These are phyloP conservation scores for Mayetiola destructor DNA, from an alignment of 2,888 invertebrate genomes.

Conservation along the genomic window DNA sequence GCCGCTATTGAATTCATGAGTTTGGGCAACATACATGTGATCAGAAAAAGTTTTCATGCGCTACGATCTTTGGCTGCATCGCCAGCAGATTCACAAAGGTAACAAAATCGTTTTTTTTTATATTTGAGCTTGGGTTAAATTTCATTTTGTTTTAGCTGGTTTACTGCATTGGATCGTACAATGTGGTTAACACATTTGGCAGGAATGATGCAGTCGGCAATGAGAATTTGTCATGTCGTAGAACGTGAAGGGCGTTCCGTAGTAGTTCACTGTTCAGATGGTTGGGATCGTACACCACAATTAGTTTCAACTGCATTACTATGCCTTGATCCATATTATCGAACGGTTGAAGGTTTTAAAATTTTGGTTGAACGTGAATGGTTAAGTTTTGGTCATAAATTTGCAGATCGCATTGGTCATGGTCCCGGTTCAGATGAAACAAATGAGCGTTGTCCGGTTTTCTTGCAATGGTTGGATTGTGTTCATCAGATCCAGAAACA, in stretches of 20 bases:
- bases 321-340: conserved; percentile 83
- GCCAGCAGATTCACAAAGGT: conserved; percentile 67
- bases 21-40: conserved; percentile 92
- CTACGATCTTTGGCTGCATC: conserved; percentile 66
- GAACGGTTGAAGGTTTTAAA: conserved; percentile 88
- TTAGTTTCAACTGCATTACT: conserved; percentile 86
- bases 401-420: conserved; percentile 86
- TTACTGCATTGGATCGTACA: conserved; percentile 72
- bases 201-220: conserved; percentile 66
- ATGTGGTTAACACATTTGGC: conserved; percentile 87
- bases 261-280: conserved; percentile 95
- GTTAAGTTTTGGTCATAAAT: conserved; percentile 97
- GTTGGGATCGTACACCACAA: conserved; percentile 98
- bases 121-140: conserved; percentile 23
- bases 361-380: conserved; percentile 89
- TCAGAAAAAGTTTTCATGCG: conserved; percentile 82
- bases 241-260: conserved; percentile 74
- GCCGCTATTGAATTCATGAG: conserved; percentile 96
- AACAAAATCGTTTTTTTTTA: conserved; percentile 25
- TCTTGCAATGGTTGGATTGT: conserved; percentile 95
- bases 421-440: conserved; percentile 66
- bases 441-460: conserved; percentile 95
- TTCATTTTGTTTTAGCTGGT: too few species aligned
- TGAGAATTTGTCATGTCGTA: conserved; percentile 64
- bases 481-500: conserved; percentile 81